Evolutionary conservation across 2,113 vertebrate species (phyloP), one percentile per base, ranked within the genome.

Genomic region (Stigmatopora nigra): DNA sequence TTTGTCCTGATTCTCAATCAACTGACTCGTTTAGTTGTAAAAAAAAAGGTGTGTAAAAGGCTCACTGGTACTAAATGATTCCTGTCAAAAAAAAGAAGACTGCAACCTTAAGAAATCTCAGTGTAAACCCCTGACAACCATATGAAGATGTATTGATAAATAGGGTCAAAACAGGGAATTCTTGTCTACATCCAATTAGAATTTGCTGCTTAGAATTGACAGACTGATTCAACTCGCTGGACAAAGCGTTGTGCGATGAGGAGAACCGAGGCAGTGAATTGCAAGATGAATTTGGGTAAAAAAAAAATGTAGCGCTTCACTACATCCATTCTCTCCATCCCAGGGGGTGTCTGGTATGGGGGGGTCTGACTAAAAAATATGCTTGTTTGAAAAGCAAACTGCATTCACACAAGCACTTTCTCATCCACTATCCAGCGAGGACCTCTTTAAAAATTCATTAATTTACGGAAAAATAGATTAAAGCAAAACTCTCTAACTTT

Each of bases 391-490:
- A 89, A 88, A 88, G 79, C 22, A 67, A 87, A 64, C 86, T 78
- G 83, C 84, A 85, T 86, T 88, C 87, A 84, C 79, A 83, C 82
- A 88, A 87, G 82, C 79, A 89, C 75, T 77, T 13, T 53, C 51
- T 22, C 55, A 25, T 15, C 31, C 31, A 57, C 15, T 9, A 87
- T 89, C 73, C 74, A 87, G 85, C 78, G 64, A 89, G 81, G 75
- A 83, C 63, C 83, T 88, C 87, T 90, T 92, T 90, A 91, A 92
- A 91, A 90, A 91, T 91, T 88, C 88, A 92, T 92, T 90, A 85
- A 92, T 92, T 92, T 91, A 91, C 85, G 88, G 88, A 89, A 91
- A 92, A 92, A 90, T 89, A 89, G 88, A 92, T 90, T 89, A 88
- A 89, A 88, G 87, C 87, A 86, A 90, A 91, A 88, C 86, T 83